Conservation (phyloP, 2,888 invertebrate genomes). For the Ctena decussata region DNA sequence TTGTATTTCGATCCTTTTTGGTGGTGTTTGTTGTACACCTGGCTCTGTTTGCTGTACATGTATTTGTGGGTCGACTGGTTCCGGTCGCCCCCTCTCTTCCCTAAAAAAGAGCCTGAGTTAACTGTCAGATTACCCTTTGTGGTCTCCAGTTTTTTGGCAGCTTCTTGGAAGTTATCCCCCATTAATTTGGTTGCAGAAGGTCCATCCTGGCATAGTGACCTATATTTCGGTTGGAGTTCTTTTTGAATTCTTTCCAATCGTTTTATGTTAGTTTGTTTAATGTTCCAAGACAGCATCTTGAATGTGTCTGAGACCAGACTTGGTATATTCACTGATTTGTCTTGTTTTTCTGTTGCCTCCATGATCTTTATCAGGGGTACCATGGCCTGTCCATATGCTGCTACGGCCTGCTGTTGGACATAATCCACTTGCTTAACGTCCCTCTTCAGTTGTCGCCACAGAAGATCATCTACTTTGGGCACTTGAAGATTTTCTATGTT, state of each 20-base stretch:
- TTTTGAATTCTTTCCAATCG: constrained; percentile 3
- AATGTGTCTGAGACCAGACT: constrained; percentile 3
- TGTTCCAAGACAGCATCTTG: constrained; percentile 18
- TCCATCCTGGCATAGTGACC: background rate
- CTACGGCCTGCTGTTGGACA: background rate
- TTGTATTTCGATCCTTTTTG: background rate
- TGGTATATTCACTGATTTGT: background rate
- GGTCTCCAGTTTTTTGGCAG: constrained; percentile 12
- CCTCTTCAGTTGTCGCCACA: constrained; percentile 16
- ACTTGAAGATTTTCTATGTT: constrained; percentile 24
- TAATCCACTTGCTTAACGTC: background rate
- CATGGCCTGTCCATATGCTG: background rate
- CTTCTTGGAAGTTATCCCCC: constrained; percentile 25
- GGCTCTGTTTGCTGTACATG: background rate
- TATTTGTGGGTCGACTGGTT: constrained; percentile 8
- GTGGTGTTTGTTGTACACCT: background rate
- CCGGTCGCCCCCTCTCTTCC: constrained; percentile 16
- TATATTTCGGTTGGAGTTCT: constrained; percentile 20
- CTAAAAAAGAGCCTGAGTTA: constrained; percentile 6
- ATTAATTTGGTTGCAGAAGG: constrained; percentile 13
- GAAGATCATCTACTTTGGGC: constrained; percentile 20
- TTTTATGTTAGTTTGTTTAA: constrained; percentile 4
- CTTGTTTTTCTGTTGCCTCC: background rate
- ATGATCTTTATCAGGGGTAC: background rate
- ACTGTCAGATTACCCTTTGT: background rate